These are phyloP conservation scores for Halictus ligatus DNA, from an alignment of 2,888 invertebrate genomes.

Conservation along the genomic window DNA sequence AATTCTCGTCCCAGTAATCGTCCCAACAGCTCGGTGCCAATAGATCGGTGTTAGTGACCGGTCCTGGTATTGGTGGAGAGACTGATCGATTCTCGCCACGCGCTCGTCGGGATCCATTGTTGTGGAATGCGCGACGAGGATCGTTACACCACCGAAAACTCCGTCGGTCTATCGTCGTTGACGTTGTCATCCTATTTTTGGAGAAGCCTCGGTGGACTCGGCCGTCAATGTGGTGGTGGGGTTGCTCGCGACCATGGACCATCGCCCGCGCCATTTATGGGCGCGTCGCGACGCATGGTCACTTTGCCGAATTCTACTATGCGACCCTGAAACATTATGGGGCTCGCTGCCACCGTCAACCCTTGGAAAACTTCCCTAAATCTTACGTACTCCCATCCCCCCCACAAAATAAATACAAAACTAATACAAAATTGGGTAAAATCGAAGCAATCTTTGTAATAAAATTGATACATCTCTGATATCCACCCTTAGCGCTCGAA, in stretches of 20 bases:
- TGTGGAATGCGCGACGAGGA: conserved; percentile 16
- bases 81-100: neutral
- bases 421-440: neutral
- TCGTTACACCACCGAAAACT: conserved; percentile 45
- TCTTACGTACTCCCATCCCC: neutral
- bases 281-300: conserved; percentile 76
- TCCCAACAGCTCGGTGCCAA: no score
- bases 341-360: neutral
- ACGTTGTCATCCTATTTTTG: conserved; percentile 81
- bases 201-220: conserved; percentile 79
- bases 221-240: conserved; percentile 74
- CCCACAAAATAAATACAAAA: neutral
- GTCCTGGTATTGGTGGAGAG: neutral
- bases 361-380: neutral
- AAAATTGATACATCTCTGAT: neutral
- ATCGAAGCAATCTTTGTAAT: neutral
- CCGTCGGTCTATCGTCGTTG: conserved; percentile 66
- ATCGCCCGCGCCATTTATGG: conserved; percentile 84
- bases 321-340: conserved; percentile 27
- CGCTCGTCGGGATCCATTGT: conserved; percentile 16
- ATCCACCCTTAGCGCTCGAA: no score
- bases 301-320: conserved; percentile 64
- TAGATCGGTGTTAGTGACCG: no score
- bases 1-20: no score
- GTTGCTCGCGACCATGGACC: conserved; percentile 78